Conservation (phyloP, 2,888 invertebrate genomes). For the Drosophila rubida region DNA sequence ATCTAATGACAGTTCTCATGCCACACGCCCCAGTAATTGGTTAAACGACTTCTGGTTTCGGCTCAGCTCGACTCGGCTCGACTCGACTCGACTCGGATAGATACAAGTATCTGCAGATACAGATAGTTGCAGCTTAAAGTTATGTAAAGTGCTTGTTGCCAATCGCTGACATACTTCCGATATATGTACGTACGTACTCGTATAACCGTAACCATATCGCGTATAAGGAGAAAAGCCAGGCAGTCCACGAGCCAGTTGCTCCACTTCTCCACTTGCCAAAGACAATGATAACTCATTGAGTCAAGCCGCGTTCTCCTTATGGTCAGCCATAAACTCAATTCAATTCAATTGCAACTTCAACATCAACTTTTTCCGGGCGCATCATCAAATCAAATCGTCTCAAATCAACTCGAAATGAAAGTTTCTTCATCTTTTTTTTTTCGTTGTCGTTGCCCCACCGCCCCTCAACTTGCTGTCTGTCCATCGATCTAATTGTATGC, state of each 20-base stretch:
- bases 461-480: conserved; percentile 42
- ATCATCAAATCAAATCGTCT: conserved; percentile 64
- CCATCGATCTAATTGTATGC: conserved; percentile 42
- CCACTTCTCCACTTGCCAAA: conserved; percentile 54
- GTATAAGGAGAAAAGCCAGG: conserved; percentile 58
- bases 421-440: conserved; percentile 40
- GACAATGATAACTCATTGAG: conserved; percentile 72
- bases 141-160: conserved; percentile 65
- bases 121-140: conserved; percentile 47
- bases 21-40: conserved; percentile 69
- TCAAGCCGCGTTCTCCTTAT: conserved; percentile 39
- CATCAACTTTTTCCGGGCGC: conserved; percentile 61
- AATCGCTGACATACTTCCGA: conserved; percentile 76
- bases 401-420: conserved; percentile 59
- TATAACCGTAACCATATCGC: conserved; percentile 52
- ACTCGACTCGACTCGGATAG: conserved; percentile 29
- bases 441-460: too few relatives aligned
- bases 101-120: conserved; percentile 41
- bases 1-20: conserved; percentile 77
- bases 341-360: conserved; percentile 56
- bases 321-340: conserved; percentile 62
- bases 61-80: conserved; percentile 5
- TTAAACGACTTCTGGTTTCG: conserved; percentile 78
- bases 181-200: conserved; percentile 23
- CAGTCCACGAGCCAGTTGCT: conserved; percentile 40